phyloP scores from a whole-genome alignment of 1,140 invertebrate genomes.

The Mizuhopecten yessoensis region DNA sequence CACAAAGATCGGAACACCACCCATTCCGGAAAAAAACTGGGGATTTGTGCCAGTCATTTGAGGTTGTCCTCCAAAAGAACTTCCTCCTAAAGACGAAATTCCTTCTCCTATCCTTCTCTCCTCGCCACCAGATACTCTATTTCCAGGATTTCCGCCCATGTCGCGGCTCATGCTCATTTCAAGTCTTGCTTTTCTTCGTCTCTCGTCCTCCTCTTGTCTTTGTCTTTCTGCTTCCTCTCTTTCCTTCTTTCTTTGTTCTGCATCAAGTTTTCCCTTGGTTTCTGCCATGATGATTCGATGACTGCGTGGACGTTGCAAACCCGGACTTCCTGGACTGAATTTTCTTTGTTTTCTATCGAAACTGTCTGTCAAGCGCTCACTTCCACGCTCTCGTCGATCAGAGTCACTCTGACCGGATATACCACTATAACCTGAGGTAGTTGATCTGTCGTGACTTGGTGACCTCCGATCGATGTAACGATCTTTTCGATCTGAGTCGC shows the following conservation, averaged over 20 bases:
- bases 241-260: constrained; percentile 61
- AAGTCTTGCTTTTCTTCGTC: constrained; percentile 52
- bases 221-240: constrained; percentile 58
- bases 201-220: constrained; percentile 54
- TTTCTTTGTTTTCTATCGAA: constrained; percentile 49
- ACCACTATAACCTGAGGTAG: not conserved
- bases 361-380: not conserved
- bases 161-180: constrained; percentile 1
- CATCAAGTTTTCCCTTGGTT: constrained; percentile 61
- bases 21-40: constrained; percentile 51
- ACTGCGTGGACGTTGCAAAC: constrained; percentile 65
- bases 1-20: constrained; percentile 65
- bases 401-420: not conserved
- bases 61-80: constrained; percentile 26
- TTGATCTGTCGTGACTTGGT: not conserved
- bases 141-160: not conserved
- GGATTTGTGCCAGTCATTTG: constrained; percentile 5
- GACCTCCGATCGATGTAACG: not conserved
- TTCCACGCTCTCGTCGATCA: not conserved
- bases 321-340: constrained; percentile 43
- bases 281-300: constrained; percentile 69
- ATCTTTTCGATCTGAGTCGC: not conserved
- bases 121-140: not conserved
- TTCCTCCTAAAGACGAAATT: constrained; percentile 45
- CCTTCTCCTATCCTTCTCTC: not conserved